Evolutionary conservation across 2,888 invertebrate genomes (phyloP).

Genomic region (Callyntrura guangdongensis): DNA sequence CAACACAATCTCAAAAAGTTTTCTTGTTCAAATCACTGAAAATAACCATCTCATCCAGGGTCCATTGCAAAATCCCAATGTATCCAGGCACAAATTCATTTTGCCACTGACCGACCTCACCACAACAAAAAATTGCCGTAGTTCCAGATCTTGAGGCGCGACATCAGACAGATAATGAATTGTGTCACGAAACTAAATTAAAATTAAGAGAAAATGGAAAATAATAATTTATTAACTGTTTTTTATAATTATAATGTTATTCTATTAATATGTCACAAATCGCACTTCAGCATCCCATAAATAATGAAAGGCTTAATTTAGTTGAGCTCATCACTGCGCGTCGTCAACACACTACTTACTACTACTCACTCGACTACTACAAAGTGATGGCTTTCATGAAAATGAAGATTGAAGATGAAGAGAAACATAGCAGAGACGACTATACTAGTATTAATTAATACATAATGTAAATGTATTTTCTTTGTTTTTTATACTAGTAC

Average conservation of each 20-base stretch:
- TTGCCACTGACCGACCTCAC: slow-evolving; percentile 56
- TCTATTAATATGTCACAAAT: slow-evolving; percentile 22
- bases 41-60: not conserved
- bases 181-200: slow-evolving; percentile 57
- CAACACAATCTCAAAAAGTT: not conserved
- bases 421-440: not conserved
- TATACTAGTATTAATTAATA: not conserved
- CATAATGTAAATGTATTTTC: not conserved
- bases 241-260: slow-evolving; percentile 24
- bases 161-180: slow-evolving; percentile 50
- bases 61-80: slow-evolving; percentile 13
- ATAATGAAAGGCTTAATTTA: not conserved
- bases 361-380: not conserved
- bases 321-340: not conserved
- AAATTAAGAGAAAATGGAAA: slow-evolving; percentile 14
- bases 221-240: not conserved
- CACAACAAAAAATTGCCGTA: slow-evolving; percentile 45
- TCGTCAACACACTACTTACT: not conserved
- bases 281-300: not conserved
- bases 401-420: not conserved
- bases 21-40: not conserved
- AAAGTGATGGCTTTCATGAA: too few species aligned
- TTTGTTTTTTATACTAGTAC: not conserved
- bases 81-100: slow-evolving; percentile 12
- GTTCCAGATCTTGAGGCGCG: slow-evolving; percentile 49